Evolutionary conservation across 2,113 vertebrate genomes (phyloP).

Genomic region (Lanius ludovicianus): DNA sequence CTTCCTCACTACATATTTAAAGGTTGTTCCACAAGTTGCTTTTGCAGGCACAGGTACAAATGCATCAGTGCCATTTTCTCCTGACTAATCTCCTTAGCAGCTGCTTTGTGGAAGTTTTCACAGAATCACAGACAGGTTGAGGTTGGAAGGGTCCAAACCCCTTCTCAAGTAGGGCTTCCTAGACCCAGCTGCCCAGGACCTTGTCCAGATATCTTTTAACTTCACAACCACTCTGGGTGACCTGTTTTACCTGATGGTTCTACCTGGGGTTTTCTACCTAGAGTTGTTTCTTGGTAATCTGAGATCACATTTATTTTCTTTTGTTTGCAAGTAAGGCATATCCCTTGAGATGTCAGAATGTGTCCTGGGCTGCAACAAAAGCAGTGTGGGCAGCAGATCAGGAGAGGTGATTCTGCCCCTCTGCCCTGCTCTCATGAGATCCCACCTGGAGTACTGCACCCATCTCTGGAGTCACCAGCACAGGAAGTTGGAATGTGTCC

Average conservation of each 20-base stretch:
- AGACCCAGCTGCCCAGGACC: background rate
- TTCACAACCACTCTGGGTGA: background rate
- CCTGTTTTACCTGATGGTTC: background rate
- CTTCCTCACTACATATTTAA: background rate
- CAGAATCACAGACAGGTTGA: background rate
- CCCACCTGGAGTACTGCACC: background rate
- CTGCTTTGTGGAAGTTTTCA: background rate
- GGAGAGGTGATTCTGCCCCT: background rate
- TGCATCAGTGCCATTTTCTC: background rate
- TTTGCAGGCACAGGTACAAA: background rate
- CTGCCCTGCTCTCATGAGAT: background rate
- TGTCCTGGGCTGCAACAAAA: background rate
- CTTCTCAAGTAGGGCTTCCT: background rate
- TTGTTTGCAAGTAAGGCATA: background rate
- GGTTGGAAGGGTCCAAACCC: background rate
- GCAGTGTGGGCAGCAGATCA: background rate
- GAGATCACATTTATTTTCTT: background rate
- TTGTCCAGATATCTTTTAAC: background rate
- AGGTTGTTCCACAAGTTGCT: background rate
- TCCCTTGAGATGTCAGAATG: background rate
- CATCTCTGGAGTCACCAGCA: background rate
- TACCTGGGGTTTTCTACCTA: background rate
- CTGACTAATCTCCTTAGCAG: background rate
- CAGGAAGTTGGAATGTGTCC: background rate
- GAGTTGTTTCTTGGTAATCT: background rate